Percentiles rank a stretch among this genome's conserved stretches.
phyloP scores from a whole-genome alignment of 2,113 vertebrate genomes.

The Platichthys flesus region DNA sequence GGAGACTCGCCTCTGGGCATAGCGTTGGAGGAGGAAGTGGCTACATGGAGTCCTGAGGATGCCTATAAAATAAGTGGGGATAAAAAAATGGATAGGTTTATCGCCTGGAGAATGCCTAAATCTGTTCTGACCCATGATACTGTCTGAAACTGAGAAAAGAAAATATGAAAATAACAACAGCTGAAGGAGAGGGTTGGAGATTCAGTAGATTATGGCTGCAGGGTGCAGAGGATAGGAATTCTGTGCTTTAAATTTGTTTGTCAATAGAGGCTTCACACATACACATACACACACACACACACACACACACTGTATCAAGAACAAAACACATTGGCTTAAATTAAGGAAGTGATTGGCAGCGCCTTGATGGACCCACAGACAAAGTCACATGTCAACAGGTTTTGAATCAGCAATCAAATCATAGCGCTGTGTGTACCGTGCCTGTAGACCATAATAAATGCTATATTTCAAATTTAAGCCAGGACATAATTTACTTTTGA shows the following conservation, averaged over 20 bases:
- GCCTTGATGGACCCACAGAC: not conserved
- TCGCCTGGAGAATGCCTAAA: slow-evolving; percentile 6
- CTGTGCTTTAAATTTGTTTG: too few relatives aligned
- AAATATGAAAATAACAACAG: not conserved
- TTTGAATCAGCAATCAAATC: not conserved
- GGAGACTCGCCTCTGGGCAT: slow-evolving; percentile 28
- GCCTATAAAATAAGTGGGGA: slow-evolving; percentile 22
- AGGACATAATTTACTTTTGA: not conserved
- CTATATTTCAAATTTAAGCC: not conserved
- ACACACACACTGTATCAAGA: not conserved
- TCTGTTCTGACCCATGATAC: not conserved
- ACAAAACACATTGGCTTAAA: not conserved
- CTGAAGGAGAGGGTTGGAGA: not conserved
- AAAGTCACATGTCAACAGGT: too few relatives aligned
- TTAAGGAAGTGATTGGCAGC: not conserved
- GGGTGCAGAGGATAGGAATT: too few relatives aligned
- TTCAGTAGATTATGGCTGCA: not conserved
- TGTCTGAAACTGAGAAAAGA: not conserved
- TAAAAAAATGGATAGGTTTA: not conserved
- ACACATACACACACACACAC: not conserved
- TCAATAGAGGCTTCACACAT: too few relatives aligned
- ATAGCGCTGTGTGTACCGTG: not conserved
- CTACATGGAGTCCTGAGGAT: slow-evolving; percentile 22
- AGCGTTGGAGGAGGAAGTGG: slow-evolving; percentile 34
- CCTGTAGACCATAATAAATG: not conserved